Percentiles rank a stretch among this genome's conserved stretches.
phyloP scores from a whole-genome alignment of 92 coral and sea anemone genomes.

The Montipora capitata region DNA sequence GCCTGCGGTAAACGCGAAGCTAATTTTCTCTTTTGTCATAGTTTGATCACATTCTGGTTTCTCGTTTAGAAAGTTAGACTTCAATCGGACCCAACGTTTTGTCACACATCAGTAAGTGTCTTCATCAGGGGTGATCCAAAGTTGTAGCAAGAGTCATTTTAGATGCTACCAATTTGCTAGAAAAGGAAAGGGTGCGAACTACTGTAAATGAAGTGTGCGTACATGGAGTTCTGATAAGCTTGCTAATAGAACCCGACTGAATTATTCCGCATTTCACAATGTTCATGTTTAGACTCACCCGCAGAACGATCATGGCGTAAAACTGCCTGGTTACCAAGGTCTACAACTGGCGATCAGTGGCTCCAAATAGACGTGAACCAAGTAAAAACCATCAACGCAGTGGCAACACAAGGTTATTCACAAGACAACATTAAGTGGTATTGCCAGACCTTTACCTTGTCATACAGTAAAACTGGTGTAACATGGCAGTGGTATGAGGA shows the following conservation, averaged over 20 bases:
- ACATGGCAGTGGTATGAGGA: constrained; percentile 66
- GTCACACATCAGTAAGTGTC: too few species aligned
- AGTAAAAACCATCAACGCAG: constrained; percentile 48
- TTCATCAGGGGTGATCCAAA: too few species aligned
- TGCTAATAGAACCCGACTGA: neutral
- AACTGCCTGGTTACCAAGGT: constrained; percentile 71
- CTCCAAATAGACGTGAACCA: constrained; percentile 82
- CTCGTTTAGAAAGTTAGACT: too few species aligned
- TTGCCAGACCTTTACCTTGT: constrained; percentile 77
- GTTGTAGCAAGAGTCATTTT: too few species aligned
- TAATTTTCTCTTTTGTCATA: too few species aligned
- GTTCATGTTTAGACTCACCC: neutral
- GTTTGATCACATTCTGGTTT: too few species aligned
- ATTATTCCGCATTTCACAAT: neutral
- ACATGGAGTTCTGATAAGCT: too few species aligned
- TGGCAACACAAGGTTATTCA: constrained; percentile 79
- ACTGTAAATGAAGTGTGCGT: too few species aligned
- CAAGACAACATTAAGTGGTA: constrained; percentile 8
- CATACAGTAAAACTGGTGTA: constrained; percentile 78
- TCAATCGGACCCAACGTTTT: too few species aligned
- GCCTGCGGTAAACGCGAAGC: too few species aligned
- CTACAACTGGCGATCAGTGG: constrained; percentile 69
- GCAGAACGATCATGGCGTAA: constrained; percentile 20
- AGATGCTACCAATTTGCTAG: too few species aligned
- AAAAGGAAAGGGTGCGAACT: too few species aligned